A percentile compares a stretch with the other conserved stretches of the same genome.
phyloP scores from a whole-genome alignment of 2,113 vertebrate species.

The Dolichallabes microphthalmus region DNA sequence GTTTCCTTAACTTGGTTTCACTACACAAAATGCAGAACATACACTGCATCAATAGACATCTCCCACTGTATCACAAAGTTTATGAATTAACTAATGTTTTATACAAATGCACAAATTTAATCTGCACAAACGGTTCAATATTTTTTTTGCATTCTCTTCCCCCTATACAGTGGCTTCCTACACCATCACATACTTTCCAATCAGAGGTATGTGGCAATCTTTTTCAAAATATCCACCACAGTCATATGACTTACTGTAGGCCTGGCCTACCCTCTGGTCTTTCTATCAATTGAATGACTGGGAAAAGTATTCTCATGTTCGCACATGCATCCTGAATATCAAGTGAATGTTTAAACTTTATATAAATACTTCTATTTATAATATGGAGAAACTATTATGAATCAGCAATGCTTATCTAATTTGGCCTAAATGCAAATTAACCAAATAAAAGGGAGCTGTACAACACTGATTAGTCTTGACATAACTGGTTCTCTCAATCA shows the following conservation, averaged over 20 bases:
- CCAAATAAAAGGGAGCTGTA: neutral
- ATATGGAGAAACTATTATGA: too few species aligned
- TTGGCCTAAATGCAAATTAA: neutral
- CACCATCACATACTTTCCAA: conserved; percentile 70
- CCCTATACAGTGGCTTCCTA: conserved; percentile 67
- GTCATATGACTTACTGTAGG: conserved; percentile 10
- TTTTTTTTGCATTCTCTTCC: neutral
- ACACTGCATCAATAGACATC: neutral
- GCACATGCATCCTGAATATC: too few species aligned
- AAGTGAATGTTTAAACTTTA: neutral
- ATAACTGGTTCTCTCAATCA: neutral
- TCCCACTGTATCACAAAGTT: neutral
- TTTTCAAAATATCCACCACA: neutral
- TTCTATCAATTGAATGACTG: neutral
- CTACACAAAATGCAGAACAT: neutral
- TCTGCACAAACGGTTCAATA: neutral
- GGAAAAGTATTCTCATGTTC: neutral
- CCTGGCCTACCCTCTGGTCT: neutral
- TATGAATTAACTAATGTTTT: neutral
- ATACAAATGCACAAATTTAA: neutral
- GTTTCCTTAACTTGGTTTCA: neutral
- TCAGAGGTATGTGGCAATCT: conserved; percentile 59
- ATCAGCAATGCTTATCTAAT: too few species aligned
- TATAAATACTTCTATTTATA: too few species aligned
- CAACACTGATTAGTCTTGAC: neutral